A percentile compares a stretch with the other conserved stretches of the same genome.
Conservation (phyloP, 2,113 vertebrate genomes). For the Zeus faber region DNA sequence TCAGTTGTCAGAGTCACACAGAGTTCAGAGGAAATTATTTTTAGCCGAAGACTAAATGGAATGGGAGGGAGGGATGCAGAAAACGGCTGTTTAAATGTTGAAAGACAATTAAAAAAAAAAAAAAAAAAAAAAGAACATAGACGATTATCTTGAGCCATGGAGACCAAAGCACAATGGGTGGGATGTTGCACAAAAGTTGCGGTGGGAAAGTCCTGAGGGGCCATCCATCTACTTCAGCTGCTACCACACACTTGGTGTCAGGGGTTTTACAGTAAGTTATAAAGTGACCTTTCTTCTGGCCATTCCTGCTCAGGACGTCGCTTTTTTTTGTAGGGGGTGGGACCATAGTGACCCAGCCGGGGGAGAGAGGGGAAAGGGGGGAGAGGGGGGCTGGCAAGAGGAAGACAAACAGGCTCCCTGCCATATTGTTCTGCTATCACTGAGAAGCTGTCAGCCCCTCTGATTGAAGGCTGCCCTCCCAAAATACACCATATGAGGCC, state of each 20-base stretch:
- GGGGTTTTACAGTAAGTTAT: no score
- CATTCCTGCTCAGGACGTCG: no score
- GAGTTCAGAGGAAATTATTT: conserved; percentile 69
- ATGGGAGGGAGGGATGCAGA: conserved; percentile 4
- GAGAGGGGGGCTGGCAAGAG: conserved; percentile 26
- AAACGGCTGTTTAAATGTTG: no score
- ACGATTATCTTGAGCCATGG: no score
- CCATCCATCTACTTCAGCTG: no score
- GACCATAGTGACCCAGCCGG: conserved; percentile 38
- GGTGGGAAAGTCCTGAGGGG: no score
- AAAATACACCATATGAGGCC: conserved; percentile 62
- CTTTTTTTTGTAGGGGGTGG: conserved; percentile 43
- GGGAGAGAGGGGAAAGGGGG: conserved; percentile 10
- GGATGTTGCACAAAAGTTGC: no score
- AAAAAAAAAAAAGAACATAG: conserved; percentile 17
- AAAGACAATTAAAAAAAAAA: neutral
- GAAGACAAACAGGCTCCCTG: conserved; percentile 56
- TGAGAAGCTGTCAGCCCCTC: conserved; percentile 51
- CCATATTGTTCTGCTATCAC: conserved; percentile 63
- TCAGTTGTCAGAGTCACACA: conserved; percentile 37
- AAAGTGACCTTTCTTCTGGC: no score
- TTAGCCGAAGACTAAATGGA: conserved; percentile 45
- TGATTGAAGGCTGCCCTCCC: conserved; percentile 61
- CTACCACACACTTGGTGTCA: no score
- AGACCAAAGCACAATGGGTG: no score